These are phyloP conservation scores for Ptychochromis oligacanthus DNA, from an alignment of 2,113 vertebrate genomes.

Conservation along the genomic window DNA sequence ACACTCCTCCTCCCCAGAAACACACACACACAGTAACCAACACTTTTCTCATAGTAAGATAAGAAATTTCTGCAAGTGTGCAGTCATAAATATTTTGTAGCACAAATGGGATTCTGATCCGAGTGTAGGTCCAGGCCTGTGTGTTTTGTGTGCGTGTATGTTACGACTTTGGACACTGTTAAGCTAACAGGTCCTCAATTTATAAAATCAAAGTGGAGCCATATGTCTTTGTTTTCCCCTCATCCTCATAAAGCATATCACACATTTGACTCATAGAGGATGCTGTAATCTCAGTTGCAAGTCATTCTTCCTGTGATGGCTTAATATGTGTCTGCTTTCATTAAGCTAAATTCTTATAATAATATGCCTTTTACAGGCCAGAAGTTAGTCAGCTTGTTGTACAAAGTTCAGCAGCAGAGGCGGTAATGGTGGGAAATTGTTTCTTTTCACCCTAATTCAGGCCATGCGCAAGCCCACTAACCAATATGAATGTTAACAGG, in stretches of 20 bases:
- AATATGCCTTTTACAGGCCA: constrained; percentile 47
- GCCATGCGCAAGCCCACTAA: constrained; percentile 16
- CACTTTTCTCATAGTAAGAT: constrained; percentile 2
- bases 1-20: background rate
- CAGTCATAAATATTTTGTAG: constrained; percentile 35
- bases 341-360: constrained; percentile 50
- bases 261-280: constrained; percentile 52
- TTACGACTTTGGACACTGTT: background rate
- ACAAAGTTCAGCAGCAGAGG: constrained; percentile 7
- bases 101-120: constrained; percentile 31
- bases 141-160: background rate
- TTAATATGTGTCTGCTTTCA: constrained; percentile 59
- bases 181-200: constrained; percentile 41
- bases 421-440: constrained; percentile 21
- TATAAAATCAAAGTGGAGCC: constrained; percentile 51
- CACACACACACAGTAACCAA: background rate
- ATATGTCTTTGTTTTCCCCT: constrained; percentile 49
- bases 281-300: constrained; percentile 38
- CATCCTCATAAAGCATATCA: constrained; percentile 47
- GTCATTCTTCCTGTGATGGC: constrained; percentile 46
- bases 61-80: constrained; percentile 1
- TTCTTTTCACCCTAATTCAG: constrained; percentile 31
- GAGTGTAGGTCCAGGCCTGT: background rate
- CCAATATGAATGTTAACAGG: constrained; percentile 55
- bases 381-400: constrained; percentile 45